Evolutionary conservation across 2,888 invertebrate species (phyloP).

Genomic region (Hypolimnas misippus): DNA sequence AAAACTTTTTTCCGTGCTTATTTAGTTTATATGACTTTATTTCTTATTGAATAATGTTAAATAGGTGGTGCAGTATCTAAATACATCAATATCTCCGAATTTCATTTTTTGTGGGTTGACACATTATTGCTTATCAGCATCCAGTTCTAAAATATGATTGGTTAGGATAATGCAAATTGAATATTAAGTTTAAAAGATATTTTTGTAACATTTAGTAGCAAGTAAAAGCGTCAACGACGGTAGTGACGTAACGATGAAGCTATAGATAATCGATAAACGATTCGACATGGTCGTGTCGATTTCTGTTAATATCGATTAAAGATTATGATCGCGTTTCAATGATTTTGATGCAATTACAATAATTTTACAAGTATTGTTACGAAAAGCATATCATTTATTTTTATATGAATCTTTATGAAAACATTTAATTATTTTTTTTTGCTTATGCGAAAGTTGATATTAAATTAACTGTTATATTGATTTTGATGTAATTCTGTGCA

Average conservation of each 20-base stretch:
- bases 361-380: not conserved
- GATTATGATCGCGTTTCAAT: not conserved
- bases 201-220: not conserved
- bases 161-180: too few relatives aligned
- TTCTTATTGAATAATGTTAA: too few relatives aligned
- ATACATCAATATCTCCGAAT: too few relatives aligned
- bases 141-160: too few relatives aligned
- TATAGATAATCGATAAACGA: conserved; percentile 12
- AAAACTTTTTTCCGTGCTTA: too few relatives aligned
- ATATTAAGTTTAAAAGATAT: too few relatives aligned
- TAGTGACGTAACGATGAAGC: conserved; percentile 8
- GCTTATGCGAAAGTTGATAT: not conserved
- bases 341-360: not conserved
- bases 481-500: not conserved
- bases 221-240: conserved; percentile 14
- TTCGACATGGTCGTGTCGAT: not conserved
- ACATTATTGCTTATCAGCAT: too few relatives aligned
- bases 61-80: too few relatives aligned
- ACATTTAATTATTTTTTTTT: not conserved
- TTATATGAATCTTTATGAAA: not conserved
- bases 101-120: too few relatives aligned
- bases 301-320: not conserved
- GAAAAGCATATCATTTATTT: not conserved
- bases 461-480: not conserved
- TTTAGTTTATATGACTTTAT: too few relatives aligned